phyloP scores from a whole-genome alignment of 2,797 vertebrate genomes.

The Lycodopsis pacificus region DNA sequence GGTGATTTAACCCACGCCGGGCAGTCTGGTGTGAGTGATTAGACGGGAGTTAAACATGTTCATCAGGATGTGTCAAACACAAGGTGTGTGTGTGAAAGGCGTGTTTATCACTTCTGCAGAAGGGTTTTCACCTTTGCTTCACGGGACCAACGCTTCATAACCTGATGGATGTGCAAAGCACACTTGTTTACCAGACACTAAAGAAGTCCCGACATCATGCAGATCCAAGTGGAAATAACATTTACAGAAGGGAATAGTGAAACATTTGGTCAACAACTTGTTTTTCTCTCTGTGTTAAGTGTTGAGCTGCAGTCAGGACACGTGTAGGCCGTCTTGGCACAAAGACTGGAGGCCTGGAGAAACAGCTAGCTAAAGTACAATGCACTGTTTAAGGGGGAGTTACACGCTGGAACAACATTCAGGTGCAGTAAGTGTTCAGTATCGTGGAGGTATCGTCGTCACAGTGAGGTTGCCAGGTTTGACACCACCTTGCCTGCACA shows the following conservation, averaged over 20 bases:
- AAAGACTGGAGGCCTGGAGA: background rate
- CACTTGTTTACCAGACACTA: constrained; percentile 9
- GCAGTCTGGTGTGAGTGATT: background rate
- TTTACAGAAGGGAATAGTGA: background rate
- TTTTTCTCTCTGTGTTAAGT: background rate
- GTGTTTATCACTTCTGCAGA: constrained; percentile 30
- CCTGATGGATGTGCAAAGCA: constrained; percentile 10
- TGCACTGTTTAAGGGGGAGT: background rate
- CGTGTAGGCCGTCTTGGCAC: background rate
- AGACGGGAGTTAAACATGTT: constrained; percentile 17
- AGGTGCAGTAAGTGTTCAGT: background rate
- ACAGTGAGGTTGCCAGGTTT: background rate
- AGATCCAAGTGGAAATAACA: constrained; percentile 1
- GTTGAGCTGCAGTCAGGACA: background rate
- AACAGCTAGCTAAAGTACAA: background rate
- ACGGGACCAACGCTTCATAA: constrained; percentile 5
- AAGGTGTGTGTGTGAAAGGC: constrained; percentile 23
- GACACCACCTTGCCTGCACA: background rate
- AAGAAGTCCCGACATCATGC: background rate
- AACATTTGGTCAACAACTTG: constrained; percentile 4
- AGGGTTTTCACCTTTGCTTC: constrained; percentile 24
- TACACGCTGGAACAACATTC: background rate
- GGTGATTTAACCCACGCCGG: too few species aligned
- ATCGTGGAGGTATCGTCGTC: background rate
- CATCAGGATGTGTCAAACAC: constrained; percentile 38